A percentile compares a stretch with the other conserved stretches of the same genome.
These are phyloP conservation scores for Upupa epops DNA, from an alignment of 2,113 vertebrate genomes.

Conservation along the genomic window DNA sequence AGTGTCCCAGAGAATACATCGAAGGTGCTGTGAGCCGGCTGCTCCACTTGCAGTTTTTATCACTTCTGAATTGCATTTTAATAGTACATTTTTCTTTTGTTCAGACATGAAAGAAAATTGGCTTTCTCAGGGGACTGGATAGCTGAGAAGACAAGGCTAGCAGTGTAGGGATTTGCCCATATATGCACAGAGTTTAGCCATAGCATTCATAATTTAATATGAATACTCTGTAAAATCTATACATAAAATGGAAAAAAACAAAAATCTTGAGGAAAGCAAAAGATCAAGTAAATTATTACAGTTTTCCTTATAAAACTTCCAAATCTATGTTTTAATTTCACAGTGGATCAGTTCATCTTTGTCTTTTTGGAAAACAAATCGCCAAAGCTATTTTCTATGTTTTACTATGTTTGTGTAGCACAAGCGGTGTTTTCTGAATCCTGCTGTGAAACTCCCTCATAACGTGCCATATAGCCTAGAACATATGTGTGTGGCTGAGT, in stretches of 20 bases:
- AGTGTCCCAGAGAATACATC: conserved; percentile 80
- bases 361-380: background rate
- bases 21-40: conserved; percentile 77
- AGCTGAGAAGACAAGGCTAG: conserved; percentile 72
- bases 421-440: background rate
- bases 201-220: conserved; percentile 28
- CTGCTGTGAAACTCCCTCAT: too few relatives aligned
- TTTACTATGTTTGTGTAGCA: background rate
- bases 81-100: conserved; percentile 86
- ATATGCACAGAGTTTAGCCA: conserved; percentile 43
- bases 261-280: background rate
- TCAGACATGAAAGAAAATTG: conserved; percentile 83
- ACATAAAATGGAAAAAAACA: background rate
- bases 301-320: background rate
- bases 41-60: conserved; percentile 81
- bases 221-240: background rate
- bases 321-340: background rate
- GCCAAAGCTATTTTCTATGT: background rate
- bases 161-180: conserved; percentile 55
- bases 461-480: background rate
- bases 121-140: conserved; percentile 75
- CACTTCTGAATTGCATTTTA: conserved; percentile 85
- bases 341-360: background rate
- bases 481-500: background rate
- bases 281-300: background rate